Evolutionary conservation across 2,888 invertebrate species (phyloP).

Genomic region (Imbricaverruca yamaguchii): DNA sequence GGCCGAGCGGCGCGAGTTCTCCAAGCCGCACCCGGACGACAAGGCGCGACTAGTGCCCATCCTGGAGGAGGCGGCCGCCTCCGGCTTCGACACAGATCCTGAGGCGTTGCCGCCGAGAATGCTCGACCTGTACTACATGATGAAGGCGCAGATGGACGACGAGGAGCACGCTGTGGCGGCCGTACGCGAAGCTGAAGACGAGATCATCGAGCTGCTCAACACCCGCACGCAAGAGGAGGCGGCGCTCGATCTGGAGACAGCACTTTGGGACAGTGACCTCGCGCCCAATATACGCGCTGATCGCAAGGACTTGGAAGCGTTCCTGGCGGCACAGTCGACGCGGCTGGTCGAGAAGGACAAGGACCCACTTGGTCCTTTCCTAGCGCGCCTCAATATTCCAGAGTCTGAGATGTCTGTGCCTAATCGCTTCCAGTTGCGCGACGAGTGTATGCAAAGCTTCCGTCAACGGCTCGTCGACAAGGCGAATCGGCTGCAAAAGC

Average conservation of each 20-base stretch:
- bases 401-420: constrained; percentile 39
- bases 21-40: constrained; percentile 61
- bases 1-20: constrained; percentile 55
- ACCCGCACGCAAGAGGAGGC: constrained; percentile 45
- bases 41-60: constrained; percentile 55
- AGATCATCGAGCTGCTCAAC: constrained; percentile 46
- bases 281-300: constrained; percentile 49
- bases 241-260: constrained; percentile 47
- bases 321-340: constrained; percentile 48
- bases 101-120: constrained; percentile 52
- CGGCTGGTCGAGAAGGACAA: constrained; percentile 56
- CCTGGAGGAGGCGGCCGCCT: constrained; percentile 56
- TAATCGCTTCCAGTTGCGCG: constrained; percentile 36
- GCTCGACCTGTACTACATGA: constrained; percentile 55
- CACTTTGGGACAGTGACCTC: constrained; percentile 50
- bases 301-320: constrained; percentile 48
- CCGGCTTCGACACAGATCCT: constrained; percentile 59
- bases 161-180: constrained; percentile 54
- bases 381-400: constrained; percentile 44
- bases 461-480: constrained; percentile 54
- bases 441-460: constrained; percentile 59
- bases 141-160: constrained; percentile 54
- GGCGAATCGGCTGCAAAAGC: constrained; percentile 55
- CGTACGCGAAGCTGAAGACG: constrained; percentile 48
- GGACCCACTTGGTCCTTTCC: constrained; percentile 57